Percentiles rank a stretch among this genome's conserved stretches.
phyloP scores from a whole-genome alignment of 2,113 vertebrate species.

The Calonectris borealis region DNA sequence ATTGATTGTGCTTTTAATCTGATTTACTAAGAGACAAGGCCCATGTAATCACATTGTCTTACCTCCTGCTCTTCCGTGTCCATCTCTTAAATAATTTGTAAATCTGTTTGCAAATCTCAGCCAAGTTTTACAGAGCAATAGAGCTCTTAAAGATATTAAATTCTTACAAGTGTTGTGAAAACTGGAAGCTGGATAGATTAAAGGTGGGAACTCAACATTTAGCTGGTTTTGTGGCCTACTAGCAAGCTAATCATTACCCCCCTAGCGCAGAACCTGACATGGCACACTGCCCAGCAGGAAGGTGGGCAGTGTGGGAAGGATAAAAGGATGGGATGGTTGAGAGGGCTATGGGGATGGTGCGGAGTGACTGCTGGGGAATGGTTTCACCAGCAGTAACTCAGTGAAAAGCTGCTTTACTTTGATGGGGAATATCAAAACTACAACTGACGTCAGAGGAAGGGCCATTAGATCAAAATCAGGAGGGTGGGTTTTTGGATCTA shows the following conservation, averaged over 20 bases:
- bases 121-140: neutral
- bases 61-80: neutral
- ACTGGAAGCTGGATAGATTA: neutral
- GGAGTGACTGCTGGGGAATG: neutral
- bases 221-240: neutral
- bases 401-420: neutral
- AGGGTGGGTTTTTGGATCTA: neutral
- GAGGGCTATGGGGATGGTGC: fast-evolving
- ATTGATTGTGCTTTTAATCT: neutral
- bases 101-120: neutral
- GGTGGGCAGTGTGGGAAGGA: neutral
- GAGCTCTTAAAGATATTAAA: neutral
- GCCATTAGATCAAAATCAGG: neutral
- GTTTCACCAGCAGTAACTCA: neutral
- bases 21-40: neutral
- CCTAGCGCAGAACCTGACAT: neutral
- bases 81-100: neutral
- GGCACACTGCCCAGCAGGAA: neutral
- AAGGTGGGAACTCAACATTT: neutral
- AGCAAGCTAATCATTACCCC: neutral
- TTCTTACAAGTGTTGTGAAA: neutral
- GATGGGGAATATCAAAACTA: neutral
- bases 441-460: neutral
- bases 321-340: neutral
- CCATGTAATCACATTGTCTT: neutral